A percentile compares a stretch with the other conserved stretches of the same genome.
Conservation (phyloP, 2,113 vertebrate genomes). For the Silurus asotus region DNA sequence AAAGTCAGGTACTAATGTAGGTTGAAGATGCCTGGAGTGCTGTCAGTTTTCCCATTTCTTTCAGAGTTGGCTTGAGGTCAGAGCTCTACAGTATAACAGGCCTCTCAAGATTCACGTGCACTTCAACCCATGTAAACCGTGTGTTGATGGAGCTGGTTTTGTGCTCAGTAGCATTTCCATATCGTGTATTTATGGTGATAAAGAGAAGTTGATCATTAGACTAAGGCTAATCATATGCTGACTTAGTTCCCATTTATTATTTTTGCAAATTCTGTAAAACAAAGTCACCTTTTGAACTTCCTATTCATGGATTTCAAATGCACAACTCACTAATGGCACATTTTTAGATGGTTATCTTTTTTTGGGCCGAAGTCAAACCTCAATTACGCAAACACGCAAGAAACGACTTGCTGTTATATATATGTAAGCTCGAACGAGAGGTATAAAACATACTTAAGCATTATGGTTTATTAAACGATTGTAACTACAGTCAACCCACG, state of each 20-base stretch:
- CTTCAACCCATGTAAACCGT: too few relatives aligned
- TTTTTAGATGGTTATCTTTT: constrained; percentile 4
- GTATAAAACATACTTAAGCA: neutral
- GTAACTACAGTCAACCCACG: too few relatives aligned
- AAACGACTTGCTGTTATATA: constrained; percentile 3
- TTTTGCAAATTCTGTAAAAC: neutral
- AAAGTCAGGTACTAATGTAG: too few relatives aligned
- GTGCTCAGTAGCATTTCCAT: too few relatives aligned
- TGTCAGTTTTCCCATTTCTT: too few relatives aligned
- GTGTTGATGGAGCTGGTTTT: too few relatives aligned
- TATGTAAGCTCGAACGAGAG: neutral
- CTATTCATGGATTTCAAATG: neutral
- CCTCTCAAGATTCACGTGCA: too few relatives aligned
- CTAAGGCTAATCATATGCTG: neutral
- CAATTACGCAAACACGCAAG: constrained; percentile 14
- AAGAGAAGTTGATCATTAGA: neutral
- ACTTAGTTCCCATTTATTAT: neutral
- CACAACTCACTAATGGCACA: constrained; percentile 25
- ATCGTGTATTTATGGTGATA: too few relatives aligned
- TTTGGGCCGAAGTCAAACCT: constrained; percentile 20
- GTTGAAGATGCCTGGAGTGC: too few relatives aligned
- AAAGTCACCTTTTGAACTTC: constrained; percentile 18
- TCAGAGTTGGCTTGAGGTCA: too few relatives aligned
- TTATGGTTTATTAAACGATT: neutral
- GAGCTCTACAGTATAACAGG: too few relatives aligned